phyloP scores from a whole-genome alignment of 2,888 invertebrate genomes.

The Tenthredo livida region DNA sequence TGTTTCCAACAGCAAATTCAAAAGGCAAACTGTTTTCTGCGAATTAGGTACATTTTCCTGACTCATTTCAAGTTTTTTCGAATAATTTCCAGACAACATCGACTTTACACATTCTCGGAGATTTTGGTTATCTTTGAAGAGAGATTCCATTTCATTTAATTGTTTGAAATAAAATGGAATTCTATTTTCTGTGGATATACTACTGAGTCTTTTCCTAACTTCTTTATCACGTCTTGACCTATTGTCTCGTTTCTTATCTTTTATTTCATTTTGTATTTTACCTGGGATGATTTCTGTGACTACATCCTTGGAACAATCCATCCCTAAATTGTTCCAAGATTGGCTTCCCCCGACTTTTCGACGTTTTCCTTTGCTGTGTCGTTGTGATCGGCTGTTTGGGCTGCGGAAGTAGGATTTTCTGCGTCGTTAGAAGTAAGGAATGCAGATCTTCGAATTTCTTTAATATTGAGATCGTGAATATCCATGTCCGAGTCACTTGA shows the following conservation, averaged over 20 bases:
- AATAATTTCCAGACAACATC: conserved; percentile 22
- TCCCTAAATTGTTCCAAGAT: conserved; percentile 35
- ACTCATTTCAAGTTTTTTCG: conserved; percentile 25
- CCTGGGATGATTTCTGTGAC: conserved; percentile 19
- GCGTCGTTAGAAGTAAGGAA: background rate
- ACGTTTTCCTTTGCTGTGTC: background rate
- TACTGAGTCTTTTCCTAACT: conserved; percentile 10
- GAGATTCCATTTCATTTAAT: conserved; percentile 24
- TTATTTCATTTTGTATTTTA: background rate
- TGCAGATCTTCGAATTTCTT: background rate
- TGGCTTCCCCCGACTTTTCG: conserved; percentile 25
- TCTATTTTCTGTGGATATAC: conserved; percentile 18
- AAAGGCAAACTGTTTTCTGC: conserved; percentile 16
- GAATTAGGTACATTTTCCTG: background rate
- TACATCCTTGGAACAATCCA: conserved; percentile 31
- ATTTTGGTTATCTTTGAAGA: conserved; percentile 22
- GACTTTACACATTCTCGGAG: conserved; percentile 17
- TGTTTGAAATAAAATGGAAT: conserved; percentile 22
- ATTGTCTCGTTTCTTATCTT: conserved; percentile 6
- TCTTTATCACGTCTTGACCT: conserved; percentile 26
- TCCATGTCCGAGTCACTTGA: conserved; percentile 12
- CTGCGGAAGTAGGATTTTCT: background rate
- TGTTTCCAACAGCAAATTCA: conserved; percentile 20
- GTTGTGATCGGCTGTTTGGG: background rate
- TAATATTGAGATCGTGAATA: background rate